Conservation (phyloP, 1,140 invertebrate genomes). For the Drosophila equinoxialis region DNA sequence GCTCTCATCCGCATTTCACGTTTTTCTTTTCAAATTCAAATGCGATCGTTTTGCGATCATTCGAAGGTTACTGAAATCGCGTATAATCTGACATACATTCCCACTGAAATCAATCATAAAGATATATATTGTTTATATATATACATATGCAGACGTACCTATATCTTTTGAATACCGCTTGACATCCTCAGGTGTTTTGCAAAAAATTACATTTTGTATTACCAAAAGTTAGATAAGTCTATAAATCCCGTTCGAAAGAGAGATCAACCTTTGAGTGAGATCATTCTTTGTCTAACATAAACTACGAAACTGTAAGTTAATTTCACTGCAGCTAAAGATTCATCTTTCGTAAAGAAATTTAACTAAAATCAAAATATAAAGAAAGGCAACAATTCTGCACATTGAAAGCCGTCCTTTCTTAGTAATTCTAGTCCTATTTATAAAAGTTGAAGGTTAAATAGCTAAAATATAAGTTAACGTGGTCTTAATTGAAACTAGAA, state of each 20-base stretch:
- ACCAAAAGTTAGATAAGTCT: neutral
- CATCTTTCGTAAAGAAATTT: too few species aligned
- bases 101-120: constrained; percentile 2
- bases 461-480: too few species aligned
- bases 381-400: too few species aligned
- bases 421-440: too few species aligned
- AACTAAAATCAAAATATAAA: too few species aligned
- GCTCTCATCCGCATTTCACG: constrained; percentile 49
- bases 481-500: too few species aligned
- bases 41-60: neutral
- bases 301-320: too few species aligned
- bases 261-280: neutral
- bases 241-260: neutral
- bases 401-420: too few species aligned
- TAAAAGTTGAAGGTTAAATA: too few species aligned
- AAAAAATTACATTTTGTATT: neutral
- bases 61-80: constrained; percentile 44
- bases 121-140: constrained; percentile 7
- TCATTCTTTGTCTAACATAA: neutral
- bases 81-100: constrained; percentile 13
- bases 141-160: too few species aligned
- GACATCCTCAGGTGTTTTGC: neutral
- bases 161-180: neutral
- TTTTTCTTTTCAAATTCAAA: constrained; percentile 44
- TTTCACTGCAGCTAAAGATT: too few species aligned